These are phyloP conservation scores for Xestia c-nigrum DNA, from an alignment of 2,888 invertebrate genomes.

Conservation along the genomic window DNA sequence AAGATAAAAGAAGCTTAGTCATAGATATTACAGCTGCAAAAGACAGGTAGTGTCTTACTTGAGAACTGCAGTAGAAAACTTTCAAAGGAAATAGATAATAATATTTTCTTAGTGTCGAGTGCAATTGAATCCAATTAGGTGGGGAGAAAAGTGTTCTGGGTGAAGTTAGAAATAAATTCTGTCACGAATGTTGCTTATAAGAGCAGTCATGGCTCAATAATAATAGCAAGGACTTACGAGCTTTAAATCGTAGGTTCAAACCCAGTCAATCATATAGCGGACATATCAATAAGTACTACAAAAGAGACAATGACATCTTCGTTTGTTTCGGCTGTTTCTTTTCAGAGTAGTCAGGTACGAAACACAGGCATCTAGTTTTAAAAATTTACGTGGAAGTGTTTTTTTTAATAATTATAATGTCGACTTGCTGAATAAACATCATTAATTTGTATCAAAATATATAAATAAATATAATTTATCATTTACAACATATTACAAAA, in stretches of 20 bases:
- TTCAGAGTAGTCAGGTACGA: too few relatives aligned
- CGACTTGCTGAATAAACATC: too few relatives aligned
- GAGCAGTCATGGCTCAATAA: not conserved
- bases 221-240: not conserved
- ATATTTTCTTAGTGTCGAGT: constrained; percentile 10
- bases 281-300: too few relatives aligned
- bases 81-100: constrained; percentile 7
- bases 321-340: too few relatives aligned
- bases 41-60: constrained; percentile 2
- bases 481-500: too few relatives aligned
- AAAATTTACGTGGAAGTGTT: too few relatives aligned
- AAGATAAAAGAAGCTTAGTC: not conserved
- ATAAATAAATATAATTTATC: too few relatives aligned
- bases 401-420: too few relatives aligned
- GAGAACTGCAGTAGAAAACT: not conserved
- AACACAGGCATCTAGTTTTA: too few relatives aligned
- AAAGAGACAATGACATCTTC: too few relatives aligned
- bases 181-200: not conserved
- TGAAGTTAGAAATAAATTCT: not conserved
- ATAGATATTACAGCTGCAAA: not conserved
- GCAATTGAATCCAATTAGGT: constrained; percentile 1
- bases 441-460: too few relatives aligned
- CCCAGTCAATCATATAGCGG: too few relatives aligned
- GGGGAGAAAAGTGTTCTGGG: not conserved
- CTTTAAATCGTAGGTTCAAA: not conserved